Conservation (phyloP, 2,888 invertebrate genomes). For the Noctua janthina region DNA sequence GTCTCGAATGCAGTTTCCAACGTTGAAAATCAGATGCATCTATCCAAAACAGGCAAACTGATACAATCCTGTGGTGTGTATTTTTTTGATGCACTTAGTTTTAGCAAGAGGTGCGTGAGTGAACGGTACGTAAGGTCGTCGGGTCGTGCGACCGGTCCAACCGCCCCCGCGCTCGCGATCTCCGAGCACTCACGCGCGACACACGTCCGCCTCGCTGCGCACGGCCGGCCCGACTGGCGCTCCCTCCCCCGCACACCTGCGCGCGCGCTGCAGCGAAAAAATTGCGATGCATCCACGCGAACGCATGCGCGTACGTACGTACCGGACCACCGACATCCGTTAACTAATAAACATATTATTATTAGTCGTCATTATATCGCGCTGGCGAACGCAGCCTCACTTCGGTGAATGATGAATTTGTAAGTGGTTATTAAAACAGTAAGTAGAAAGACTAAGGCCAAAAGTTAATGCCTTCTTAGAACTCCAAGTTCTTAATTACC, state of each 20-base stretch:
- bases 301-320: slow-evolving; percentile 60
- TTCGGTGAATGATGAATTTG: slow-evolving; percentile 10
- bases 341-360: slow-evolving; percentile 64
- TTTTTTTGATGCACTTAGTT: slow-evolving; percentile 80
- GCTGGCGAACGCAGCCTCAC: slow-evolving; percentile 2
- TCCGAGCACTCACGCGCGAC: slow-evolving; percentile 73
- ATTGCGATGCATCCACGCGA: slow-evolving; percentile 67
- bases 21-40: slow-evolving; percentile 69
- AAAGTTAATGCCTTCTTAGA: not conserved
- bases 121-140: slow-evolving; percentile 91
- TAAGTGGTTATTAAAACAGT: not conserved
- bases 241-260: slow-evolving; percentile 64
- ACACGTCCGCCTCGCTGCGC: slow-evolving; percentile 67
- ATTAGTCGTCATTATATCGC: slow-evolving; percentile 37
- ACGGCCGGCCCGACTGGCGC: slow-evolving; percentile 68
- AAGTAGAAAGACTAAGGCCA: not conserved
- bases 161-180: slow-evolving; percentile 82
- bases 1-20: slow-evolving; percentile 68
- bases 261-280: slow-evolving; percentile 67
- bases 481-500: not conserved
- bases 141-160: slow-evolving; percentile 87
- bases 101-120: slow-evolving; percentile 84
- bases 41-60: slow-evolving; percentile 69
- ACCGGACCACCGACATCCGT: slow-evolving; percentile 56
- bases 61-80: slow-evolving; percentile 69